Base-by-base conservation (phyloP, 2,888 invertebrate species). In the Phortica okadai region DNA sequence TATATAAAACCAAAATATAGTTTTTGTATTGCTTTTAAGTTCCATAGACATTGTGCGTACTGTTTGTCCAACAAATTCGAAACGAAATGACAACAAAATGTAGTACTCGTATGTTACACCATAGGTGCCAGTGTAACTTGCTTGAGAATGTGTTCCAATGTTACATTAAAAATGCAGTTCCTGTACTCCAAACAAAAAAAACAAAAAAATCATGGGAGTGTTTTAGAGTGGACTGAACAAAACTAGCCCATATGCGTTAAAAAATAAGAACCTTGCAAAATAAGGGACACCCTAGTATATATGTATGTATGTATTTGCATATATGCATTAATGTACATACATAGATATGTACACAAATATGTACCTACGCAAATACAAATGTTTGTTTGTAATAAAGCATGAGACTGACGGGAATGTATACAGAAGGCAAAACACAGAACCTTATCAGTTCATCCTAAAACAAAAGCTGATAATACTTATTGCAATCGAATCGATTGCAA, bases 391-490 rank as follows among this genome's bases (percentile, higher is more conserved):
- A 59, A 33, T 11, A 8, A 54, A 14, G n/a, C 6, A 54, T 54
- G n/a, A 14, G 54, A 10, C 54, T 14, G 54, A 54, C 54, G n/a
- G n/a, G 54, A 66, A 56, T 21, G 33, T 75, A 72, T 33, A 72
- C 14, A 69, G 7, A 56, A 50, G 14, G 50, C n/a, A 62, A 25
- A 45, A 54, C n/a, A n/a, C 11, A 21, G 7, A n/a, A 7, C 44
- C 67, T 74, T 70, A 77, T 77, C 66, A 74, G 74, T 10, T 45
- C 79, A 82, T 64, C 69, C 77, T 75, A 80, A 78, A 67, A 14
- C 21, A 42, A 21, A 42, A 67, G 33, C 67, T 67, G 67, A 67
- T 64, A 64, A 33, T 33, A 33, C 21, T 21, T 21, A 0, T 25
- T 33, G 41, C 64, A 64, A 64, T 25, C 14, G 64, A 21, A 21